These are phyloP conservation scores for Eustalomyia histrio DNA, from an alignment of 2,888 invertebrate species.

Conservation along the genomic window DNA sequence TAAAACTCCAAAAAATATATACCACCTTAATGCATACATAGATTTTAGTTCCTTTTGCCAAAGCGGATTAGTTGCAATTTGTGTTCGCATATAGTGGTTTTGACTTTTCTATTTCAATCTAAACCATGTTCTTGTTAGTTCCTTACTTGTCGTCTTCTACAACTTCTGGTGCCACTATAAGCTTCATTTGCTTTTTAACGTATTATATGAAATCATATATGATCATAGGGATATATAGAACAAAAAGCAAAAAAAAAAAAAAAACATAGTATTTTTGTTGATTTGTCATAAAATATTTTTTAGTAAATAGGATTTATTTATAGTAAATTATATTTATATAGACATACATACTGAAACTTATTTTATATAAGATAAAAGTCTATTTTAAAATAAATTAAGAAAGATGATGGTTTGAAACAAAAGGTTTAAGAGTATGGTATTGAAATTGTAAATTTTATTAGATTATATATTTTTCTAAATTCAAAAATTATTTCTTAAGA, in stretches of 20 bases:
- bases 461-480: too few species aligned
- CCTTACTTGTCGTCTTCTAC: neutral
- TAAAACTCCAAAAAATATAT: too few species aligned
- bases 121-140: conserved; percentile 11
- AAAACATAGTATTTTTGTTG: conserved; percentile 3
- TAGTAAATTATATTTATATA: conserved; percentile 9
- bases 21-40: too few species aligned
- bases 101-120: neutral
- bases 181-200: conserved; percentile 13
- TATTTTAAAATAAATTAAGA: too few species aligned
- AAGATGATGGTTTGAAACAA: too few species aligned
- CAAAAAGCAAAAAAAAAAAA: too few species aligned
- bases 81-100: conserved; percentile 42
- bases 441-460: too few species aligned
- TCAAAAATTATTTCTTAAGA: too few species aligned
- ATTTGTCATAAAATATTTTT: conserved; percentile 32
- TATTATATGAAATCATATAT: conserved; percentile 2
- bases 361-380: too few species aligned
- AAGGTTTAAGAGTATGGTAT: too few species aligned
- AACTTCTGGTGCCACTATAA: neutral
- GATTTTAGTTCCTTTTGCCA: conserved; percentile 17
- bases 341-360: neutral
- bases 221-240: neutral
- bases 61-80: conserved; percentile 58
- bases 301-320: conserved; percentile 17